Evolutionary conservation across 2,888 invertebrate genomes (phyloP), one percentile per base, ranked within the genome.

Genomic region (Drosophila rubida): DNA sequence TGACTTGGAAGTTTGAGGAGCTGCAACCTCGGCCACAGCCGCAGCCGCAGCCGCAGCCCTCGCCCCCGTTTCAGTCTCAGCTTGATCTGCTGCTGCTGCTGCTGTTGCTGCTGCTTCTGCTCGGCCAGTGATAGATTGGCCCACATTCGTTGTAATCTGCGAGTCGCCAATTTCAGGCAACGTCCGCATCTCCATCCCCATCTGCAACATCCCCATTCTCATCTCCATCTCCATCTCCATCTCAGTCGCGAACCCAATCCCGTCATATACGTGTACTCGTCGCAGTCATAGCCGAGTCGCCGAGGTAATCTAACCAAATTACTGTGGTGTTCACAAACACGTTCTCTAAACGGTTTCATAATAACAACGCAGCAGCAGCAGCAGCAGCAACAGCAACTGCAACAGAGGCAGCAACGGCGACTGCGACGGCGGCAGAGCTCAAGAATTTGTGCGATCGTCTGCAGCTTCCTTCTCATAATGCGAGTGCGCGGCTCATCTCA

Each of bases 261-360:
- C 35, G 35, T 63, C 66, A 71, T 63, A 72, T 60, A 49, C 45
- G 48, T 54, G 61, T 72, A 54, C 42, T 54, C 67, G 45, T 11
- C 30, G 30, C 30, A 30, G 30, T 30, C 11, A 11, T 9, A 30
- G 30, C 30, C 30, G 49, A 63, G 78, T 62, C 65, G 49, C 75
- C 69, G 68, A 75, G 80, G 87, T 87, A 84, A 84, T 88, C 88
- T 84, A 84, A 84, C 84, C 81, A 84, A 84, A 84, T 84, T 84
- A 84, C 84, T 88, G 74, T 88, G 84, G 84, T 84, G 84, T 86
- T 88, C 84, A 88, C 84, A 84, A 88, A 84, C 84, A 88, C 84
- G 84, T 84, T 84, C 88, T 84, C 84, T 84, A 84, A 84, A 84
- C 82, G 89, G 89, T 87, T 89, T 90, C 88, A 89, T 90, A 88